Evolutionary conservation across 2,888 invertebrate genomes (phyloP).

Genomic region (Hypomecis punctinalis): DNA sequence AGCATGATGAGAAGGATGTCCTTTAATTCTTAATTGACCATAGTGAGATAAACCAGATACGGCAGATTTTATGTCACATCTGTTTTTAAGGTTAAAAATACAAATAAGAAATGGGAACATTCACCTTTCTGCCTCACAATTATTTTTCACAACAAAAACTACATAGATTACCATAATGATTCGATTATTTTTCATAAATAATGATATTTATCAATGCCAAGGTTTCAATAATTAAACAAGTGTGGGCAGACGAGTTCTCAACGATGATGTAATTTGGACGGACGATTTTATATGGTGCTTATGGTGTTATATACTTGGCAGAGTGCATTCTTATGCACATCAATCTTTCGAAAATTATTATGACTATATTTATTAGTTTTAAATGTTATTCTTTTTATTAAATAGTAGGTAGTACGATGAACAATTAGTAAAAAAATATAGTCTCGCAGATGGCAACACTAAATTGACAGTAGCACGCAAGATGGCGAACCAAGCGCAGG

Average conservation of each 20-base stretch:
- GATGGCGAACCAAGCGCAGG: no score
- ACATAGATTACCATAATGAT: constrained; percentile 12
- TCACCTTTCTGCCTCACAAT: constrained; percentile 6
- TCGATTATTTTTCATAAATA: constrained; percentile 10
- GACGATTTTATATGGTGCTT: neutral
- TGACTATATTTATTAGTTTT: no score
- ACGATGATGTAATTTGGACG: constrained; percentile 38
- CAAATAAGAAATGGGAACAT: constrained; percentile 7
- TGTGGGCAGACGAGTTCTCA: constrained; percentile 44
- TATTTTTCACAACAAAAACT: neutral
- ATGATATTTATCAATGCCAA: constrained; percentile 26
- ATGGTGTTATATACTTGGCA: no score
- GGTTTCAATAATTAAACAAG: constrained; percentile 46
- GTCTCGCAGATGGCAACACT: no score
- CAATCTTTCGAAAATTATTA: no score
- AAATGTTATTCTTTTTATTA: no score
- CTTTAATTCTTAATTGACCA: neutral
- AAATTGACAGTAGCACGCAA: no score
- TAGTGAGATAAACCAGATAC: no score
- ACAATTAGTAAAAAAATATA: no score
- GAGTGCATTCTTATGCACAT: no score
- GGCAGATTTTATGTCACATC: neutral
- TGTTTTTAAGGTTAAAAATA: neutral
- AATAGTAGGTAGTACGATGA: no score
- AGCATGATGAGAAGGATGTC: neutral